Evolutionary conservation across 2,888 invertebrate genomes (phyloP).

Genomic region (Gymnocheta viridis): DNA sequence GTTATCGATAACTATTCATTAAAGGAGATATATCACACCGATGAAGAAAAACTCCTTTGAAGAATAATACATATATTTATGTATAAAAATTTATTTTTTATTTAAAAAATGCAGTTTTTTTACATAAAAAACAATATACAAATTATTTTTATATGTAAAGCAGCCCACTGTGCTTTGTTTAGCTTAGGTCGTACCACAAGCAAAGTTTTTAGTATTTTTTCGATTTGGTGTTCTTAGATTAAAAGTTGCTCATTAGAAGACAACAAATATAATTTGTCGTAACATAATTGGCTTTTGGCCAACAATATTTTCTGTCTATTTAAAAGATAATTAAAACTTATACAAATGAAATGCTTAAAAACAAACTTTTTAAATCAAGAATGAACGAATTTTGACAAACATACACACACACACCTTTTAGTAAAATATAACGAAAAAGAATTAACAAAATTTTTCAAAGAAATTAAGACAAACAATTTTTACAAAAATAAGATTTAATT

Average conservation of each 20-base stretch:
- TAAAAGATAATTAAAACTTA: constrained; percentile 30
- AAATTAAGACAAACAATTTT: constrained; percentile 28
- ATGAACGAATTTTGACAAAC: constrained; percentile 39
- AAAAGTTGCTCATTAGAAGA: constrained; percentile 1
- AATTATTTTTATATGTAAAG: not conserved
- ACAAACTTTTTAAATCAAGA: constrained; percentile 19
- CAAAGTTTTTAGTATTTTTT: not conserved
- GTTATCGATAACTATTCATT: no score
- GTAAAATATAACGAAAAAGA: not conserved
- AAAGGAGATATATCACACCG: no score
- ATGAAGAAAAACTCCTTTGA: no score
- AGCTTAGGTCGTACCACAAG: not conserved
- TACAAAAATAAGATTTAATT: not conserved
- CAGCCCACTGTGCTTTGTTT: not conserved
- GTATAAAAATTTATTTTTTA: no score
- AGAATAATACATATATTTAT: no score
- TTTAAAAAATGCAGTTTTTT: no score
- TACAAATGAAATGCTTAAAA: constrained; percentile 3
- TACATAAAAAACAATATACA: no score
- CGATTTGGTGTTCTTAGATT: constrained; percentile 7
- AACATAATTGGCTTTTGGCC: constrained; percentile 47
- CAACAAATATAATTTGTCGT: constrained; percentile 35
- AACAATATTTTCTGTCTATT: constrained; percentile 25
- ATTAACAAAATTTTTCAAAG: not conserved
- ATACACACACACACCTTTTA: constrained; percentile 31